Base-by-base conservation (phyloP, 2,888 invertebrate genomes). In the Drosophila villosipedis region DNA sequence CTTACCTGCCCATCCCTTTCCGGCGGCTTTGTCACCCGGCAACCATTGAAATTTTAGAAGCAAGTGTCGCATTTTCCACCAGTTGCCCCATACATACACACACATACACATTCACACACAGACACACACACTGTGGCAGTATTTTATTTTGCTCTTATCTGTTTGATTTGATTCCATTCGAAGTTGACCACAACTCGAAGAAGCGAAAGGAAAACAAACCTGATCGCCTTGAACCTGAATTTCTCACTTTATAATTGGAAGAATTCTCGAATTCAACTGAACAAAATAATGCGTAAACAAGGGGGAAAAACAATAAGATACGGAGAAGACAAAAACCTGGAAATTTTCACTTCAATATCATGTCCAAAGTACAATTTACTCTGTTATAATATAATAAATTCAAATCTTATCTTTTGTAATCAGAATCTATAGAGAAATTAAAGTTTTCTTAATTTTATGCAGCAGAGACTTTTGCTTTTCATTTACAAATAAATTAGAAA, bases 31-130 rank as follows among this genome's bases (percentile, higher is more conserved):
- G 54, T 50, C 52, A 50, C 59, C 33, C 33, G 58, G 68, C 68
- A 74, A 68, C 76, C 52, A 59, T 63, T 75, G 68, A 80, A 80
- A 64, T 68, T 75, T 47, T 75, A 68, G 35, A 66, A 74, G 58
- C 68, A 59, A 35, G 62, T 80, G 80, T 80, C 73, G 61, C 67
- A 57, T 75, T 76, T 67, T 76, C 68, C 75, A 63, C 60, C 62
- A 65, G 60, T 78, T 73, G 57, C 60, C 57, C 54, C 61, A 39
- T n/a, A 28, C 30, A 25, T 22, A 25, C 14, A 53, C 19, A 72
- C 30, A 30, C 9, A 57, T 30, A 62, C n/a, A 53, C 33, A 74
- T 14, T 16, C 35, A 37, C 7, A 25, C 16, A 35, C 35, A 35
- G 4, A 39, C n/a, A 39, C 16, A 53, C 12, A 39, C 12, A 47